Evolutionary conservation across 2,113 vertebrate genomes (phyloP).

Genomic region (Nyctereutes procyonoides): DNA sequence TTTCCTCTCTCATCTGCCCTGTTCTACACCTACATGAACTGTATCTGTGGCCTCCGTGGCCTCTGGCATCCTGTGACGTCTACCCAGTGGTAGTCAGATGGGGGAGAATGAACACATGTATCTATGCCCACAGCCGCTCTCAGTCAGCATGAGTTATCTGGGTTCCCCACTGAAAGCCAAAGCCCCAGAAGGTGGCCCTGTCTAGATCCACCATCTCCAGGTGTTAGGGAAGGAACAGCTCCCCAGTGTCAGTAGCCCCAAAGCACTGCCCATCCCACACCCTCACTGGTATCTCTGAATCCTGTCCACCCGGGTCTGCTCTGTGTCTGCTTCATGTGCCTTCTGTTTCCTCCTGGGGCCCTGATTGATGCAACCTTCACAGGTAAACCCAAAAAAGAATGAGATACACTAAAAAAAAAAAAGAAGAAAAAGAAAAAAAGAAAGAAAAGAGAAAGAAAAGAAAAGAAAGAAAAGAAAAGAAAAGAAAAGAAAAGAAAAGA

Average conservation of each 20-base stretch:
- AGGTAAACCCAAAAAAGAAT: background rate
- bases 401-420: too few species aligned
- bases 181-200: background rate
- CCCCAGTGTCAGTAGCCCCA: background rate
- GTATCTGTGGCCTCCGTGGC: accelerated
- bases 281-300: accelerated
- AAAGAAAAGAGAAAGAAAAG: accelerated
- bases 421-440: too few species aligned
- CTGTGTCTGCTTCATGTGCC: accelerated
- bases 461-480: too few species aligned
- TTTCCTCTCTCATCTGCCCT: background rate
- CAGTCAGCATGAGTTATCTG: background rate
- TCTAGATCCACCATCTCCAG: accelerated
- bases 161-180: background rate
- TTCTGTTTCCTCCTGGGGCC: background rate
- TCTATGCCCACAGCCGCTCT: too few species aligned
- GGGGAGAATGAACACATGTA: background rate
- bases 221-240: background rate
- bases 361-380: accelerated
- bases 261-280: accelerated
- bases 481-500: too few species aligned
- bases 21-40: accelerated
- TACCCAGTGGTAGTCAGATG: background rate
- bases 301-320: background rate
- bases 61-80: background rate